phyloP scores from a whole-genome alignment of 2,113 vertebrate genomes.

The Halichoeres trimaculatus region DNA sequence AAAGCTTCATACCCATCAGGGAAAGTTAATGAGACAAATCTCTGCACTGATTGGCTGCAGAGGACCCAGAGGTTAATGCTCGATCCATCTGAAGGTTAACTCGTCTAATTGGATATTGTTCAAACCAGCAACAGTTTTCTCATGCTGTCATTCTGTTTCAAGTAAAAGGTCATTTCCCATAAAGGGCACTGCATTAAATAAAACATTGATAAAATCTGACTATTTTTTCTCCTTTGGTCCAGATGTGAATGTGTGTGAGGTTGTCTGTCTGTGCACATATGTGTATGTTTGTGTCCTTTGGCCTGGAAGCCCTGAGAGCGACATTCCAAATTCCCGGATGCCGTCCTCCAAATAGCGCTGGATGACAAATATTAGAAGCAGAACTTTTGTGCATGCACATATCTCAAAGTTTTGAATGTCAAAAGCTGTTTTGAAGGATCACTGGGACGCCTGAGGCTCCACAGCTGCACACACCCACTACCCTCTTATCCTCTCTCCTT shows the following conservation, averaged over 20 bases:
- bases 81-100: constrained; percentile 63
- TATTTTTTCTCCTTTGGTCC: background rate
- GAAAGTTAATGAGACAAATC: constrained; percentile 50
- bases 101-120: constrained; percentile 51
- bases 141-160: constrained; percentile 33
- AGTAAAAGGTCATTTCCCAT: constrained; percentile 48
- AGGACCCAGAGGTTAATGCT: constrained; percentile 43
- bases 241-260: background rate
- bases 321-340: constrained; percentile 25
- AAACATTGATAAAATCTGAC: constrained; percentile 24
- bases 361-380: constrained; percentile 64
- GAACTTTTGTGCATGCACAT: constrained; percentile 49
- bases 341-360: constrained; percentile 47
- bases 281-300: background rate
- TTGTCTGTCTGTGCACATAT: background rate
- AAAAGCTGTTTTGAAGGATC: constrained; percentile 71
- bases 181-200: constrained; percentile 46
- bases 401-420: constrained; percentile 65
- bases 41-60: constrained; percentile 27
- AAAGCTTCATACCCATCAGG: constrained; percentile 42
- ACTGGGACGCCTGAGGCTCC: constrained; percentile 61
- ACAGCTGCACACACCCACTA: constrained; percentile 59
- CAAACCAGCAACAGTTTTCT: constrained; percentile 43
- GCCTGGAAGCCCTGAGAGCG: background rate
- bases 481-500: constrained; percentile 48